Evolutionary conservation across 2,113 vertebrate genomes (phyloP).

Genomic region (Sturnira hondurensis): DNA sequence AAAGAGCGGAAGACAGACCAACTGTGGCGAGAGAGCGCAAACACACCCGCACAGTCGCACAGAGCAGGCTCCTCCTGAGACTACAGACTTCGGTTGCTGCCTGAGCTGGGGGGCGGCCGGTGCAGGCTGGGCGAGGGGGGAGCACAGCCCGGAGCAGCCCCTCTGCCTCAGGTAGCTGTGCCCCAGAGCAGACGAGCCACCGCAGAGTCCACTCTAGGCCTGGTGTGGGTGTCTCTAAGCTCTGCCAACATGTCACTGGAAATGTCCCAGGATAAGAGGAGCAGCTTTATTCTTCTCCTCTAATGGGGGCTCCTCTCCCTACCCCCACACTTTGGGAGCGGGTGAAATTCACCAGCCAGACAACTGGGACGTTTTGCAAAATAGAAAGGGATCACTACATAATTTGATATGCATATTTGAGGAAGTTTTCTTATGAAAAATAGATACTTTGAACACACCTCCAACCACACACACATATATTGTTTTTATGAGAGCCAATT

Average conservation of each 20-base stretch:
- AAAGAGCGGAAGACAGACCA: slow-evolving; percentile 46
- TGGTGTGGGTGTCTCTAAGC: background rate
- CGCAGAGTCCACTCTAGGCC: background rate
- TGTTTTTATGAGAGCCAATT: slow-evolving; percentile 74
- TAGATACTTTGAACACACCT: background rate
- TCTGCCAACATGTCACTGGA: background rate
- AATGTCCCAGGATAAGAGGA: background rate
- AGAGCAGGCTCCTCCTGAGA: slow-evolving; percentile 44
- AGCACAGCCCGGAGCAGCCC: too few relatives aligned
- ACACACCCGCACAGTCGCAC: slow-evolving; percentile 54
- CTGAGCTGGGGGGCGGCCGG: background rate
- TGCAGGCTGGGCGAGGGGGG: background rate
- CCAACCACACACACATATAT: background rate
- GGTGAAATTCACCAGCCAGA: background rate
- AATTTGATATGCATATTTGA: slow-evolving; percentile 23
- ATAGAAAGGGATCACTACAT: background rate
- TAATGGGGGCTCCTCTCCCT: background rate
- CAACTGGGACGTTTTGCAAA: background rate
- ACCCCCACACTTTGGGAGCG: background rate
- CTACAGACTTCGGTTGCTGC: slow-evolving; percentile 33
- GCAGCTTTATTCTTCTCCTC: background rate
- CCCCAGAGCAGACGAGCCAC: background rate
- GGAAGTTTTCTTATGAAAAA: slow-evolving; percentile 45
- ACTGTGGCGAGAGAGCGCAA: slow-evolving; percentile 57
- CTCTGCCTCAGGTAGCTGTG: background rate